Base-by-base conservation (phyloP, 2,797 vertebrate genomes). In the Darevskia mixta region DNA sequence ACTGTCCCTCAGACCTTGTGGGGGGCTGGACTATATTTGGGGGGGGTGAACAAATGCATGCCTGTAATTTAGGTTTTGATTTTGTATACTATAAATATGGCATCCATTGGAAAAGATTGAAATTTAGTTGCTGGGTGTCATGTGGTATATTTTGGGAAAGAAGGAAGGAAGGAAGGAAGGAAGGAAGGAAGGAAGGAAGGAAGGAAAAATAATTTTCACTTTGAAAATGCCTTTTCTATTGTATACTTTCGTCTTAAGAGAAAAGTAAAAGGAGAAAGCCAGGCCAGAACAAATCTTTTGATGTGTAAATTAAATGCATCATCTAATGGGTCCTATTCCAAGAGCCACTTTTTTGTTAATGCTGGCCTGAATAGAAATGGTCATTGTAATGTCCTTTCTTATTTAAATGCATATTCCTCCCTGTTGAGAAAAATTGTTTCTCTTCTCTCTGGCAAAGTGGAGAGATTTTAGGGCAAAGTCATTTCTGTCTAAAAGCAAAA, bases 381-480 rank as follows among this genome's bases (percentile, higher is more conserved):
- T 45, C 55, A 2, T 90, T 80, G n/a, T 67, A 76, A 90, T 91
- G 77, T 75, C 86, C 86, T 89, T 91, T 89, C 84, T 87, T 58
- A 80, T 91, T 88, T 90, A 8, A 89, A 87, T 15, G 41, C 2
- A 0, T 0, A 0, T 78, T 86, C 85, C 20, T 13, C 43, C 87
- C 86, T 80, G 5, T 79, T 17, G 89, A 92, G 89, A 72, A 86
- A 80, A 92, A 87, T 1, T 67, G 90, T 92, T 83, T 87, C 84
- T 89, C 87, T 82, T 84, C 87, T 87, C 83, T n/a, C 43, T 7
- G 6, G 69, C 13, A 35, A 55, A 55, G 49, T 20, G 29, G 85
- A 45, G 89, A 55, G 58, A 90, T 91, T 93, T 92, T 88, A 90
- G 86, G 92, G 90, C 86, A 69, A 2, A 71, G 87, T n/a, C 82